Conservation (phyloP, 2,888 invertebrate species). For the Netelia inedita region DNA sequence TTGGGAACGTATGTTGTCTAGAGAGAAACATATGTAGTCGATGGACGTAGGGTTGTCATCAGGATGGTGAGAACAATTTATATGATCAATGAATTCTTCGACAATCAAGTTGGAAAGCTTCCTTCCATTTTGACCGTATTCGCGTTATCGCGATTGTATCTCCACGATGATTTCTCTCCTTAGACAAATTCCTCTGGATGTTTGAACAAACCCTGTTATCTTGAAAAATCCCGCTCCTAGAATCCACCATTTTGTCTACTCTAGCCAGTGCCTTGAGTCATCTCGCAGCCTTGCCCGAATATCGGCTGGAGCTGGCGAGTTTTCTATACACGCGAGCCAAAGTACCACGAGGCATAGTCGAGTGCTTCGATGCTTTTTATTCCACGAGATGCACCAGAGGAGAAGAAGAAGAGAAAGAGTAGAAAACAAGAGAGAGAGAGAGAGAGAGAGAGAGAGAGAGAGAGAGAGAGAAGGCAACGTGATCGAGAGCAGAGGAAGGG, state of each 20-base stretch:
- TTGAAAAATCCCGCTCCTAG: not conserved
- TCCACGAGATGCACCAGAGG: conserved; percentile 39
- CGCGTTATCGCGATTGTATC: not conserved
- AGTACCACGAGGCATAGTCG: conserved; percentile 52
- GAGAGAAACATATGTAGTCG: conserved; percentile 2
- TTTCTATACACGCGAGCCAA: conserved; percentile 48
- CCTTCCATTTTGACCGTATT: not conserved
- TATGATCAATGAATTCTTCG: not conserved
- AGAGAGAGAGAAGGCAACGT: conserved; percentile 43
- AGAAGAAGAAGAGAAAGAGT: conserved; percentile 63
- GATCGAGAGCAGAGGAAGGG: conserved; percentile 38
- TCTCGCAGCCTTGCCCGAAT: conserved; percentile 5
- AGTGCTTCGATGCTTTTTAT: conserved; percentile 58
- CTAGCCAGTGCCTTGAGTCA: not conserved
- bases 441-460: conserved; percentile 27
- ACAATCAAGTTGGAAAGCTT: not conserved
- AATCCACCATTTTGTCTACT: not conserved
- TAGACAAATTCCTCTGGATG: not conserved
- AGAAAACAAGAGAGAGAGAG: conserved; percentile 17
- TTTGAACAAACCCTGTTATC: not conserved
- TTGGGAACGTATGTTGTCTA: not conserved
- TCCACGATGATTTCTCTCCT: not conserved
- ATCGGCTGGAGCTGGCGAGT: conserved; percentile 14
- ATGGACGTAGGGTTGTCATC: not conserved
- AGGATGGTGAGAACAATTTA: not conserved